phyloP scores from a whole-genome alignment of 23 tunicate species.

The Ciona savignyi region DNA sequence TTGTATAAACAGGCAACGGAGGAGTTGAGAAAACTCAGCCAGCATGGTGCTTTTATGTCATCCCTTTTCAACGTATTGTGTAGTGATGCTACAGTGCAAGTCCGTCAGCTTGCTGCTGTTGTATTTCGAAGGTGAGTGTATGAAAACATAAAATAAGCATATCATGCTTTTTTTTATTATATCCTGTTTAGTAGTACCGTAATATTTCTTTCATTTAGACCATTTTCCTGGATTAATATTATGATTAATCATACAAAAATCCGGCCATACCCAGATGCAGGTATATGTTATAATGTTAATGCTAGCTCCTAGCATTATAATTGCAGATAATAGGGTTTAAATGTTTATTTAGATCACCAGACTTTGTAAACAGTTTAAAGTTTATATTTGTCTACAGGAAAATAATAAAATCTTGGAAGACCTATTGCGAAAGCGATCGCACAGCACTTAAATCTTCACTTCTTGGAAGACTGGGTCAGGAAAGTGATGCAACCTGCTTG shows the following conservation, averaged over 20 bases:
- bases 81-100: conserved; percentile 34
- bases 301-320: too few relatives aligned
- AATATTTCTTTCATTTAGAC: too few relatives aligned
- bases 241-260: too few relatives aligned
- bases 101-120: conserved; percentile 61
- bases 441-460: conserved; percentile 28
- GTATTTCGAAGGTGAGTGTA: conserved; percentile 88
- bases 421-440: conserved; percentile 19
- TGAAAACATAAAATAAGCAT: too few relatives aligned
- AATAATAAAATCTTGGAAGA: conserved; percentile 58
- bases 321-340: too few relatives aligned
- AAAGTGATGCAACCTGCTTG: conserved; percentile 30
- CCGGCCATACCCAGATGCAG: too few relatives aligned
- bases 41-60: conserved; percentile 58
- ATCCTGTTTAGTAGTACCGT: too few relatives aligned
- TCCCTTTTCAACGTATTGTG: conserved; percentile 44
- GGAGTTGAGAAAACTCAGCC: conserved; percentile 56
- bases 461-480: conserved; percentile 21
- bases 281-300: too few relatives aligned
- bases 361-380: background rate
- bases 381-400: conserved; percentile 37
- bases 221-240: background rate
- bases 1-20: conserved; percentile 45
- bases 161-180: too few relatives aligned
- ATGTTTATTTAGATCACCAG: background rate